A percentile compares a stretch with the other conserved stretches of the same genome.
Evolutionary conservation across 2,797 vertebrate species (phyloP).

Genomic region (Acanthurus leucopareius): DNA sequence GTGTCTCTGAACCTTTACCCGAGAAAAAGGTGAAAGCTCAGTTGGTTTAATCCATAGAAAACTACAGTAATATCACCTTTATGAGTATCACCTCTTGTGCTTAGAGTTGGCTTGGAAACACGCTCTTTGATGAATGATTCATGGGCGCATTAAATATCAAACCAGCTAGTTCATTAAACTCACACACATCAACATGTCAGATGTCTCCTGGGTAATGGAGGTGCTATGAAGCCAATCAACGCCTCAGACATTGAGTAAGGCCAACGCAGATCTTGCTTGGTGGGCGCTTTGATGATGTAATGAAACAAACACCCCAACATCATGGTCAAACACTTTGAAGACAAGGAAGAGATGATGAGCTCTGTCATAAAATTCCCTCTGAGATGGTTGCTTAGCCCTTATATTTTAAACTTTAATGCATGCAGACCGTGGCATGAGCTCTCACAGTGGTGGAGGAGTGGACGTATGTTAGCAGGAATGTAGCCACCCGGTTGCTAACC

Average conservation of each 20-base stretch:
- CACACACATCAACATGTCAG: conserved; percentile 22
- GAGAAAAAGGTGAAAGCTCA: conserved; percentile 21
- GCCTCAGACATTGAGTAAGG: conserved; percentile 28
- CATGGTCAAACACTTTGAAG: conserved; percentile 48
- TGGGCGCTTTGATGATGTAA: conserved; percentile 71
- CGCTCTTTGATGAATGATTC: conserved; percentile 70
- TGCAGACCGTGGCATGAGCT: neutral
- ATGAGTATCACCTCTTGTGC: conserved; percentile 35
- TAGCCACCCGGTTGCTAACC: neutral
- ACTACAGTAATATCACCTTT: conserved; percentile 44
- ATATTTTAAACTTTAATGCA: neutral
- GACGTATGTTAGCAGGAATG: neutral
- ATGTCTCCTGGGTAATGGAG: conserved; percentile 28
- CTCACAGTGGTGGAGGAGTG: neutral
- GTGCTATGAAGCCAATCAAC: conserved; percentile 39
- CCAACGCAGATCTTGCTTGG: conserved; percentile 24
- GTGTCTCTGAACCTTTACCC: conserved; percentile 16
- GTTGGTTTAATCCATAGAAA: conserved; percentile 9
- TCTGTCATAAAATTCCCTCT: neutral
- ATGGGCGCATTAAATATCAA: conserved; percentile 57
- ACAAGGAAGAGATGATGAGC: neutral
- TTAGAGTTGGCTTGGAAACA: conserved; percentile 53
- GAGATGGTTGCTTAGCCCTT: neutral
- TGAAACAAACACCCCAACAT: conserved; percentile 48
- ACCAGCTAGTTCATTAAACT: conserved; percentile 49